These are phyloP conservation scores for Ypsolopha sequella DNA, from an alignment of 2,888 invertebrate species.

Conservation along the genomic window DNA sequence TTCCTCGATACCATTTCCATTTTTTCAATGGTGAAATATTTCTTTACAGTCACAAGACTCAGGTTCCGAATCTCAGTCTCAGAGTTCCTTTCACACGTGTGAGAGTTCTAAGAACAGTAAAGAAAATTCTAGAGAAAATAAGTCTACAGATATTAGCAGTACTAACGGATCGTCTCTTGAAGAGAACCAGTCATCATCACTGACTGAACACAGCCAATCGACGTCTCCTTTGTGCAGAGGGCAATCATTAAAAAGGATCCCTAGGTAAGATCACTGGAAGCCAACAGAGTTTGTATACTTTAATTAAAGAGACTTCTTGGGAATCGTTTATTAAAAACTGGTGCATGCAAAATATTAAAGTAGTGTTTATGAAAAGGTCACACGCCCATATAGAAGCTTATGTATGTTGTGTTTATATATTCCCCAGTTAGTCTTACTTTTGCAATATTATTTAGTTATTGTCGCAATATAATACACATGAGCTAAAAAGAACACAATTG, in stretches of 20 bases:
- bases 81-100: conserved; percentile 60
- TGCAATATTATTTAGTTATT: too few relatives aligned
- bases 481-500: too few relatives aligned
- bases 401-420: too few relatives aligned
- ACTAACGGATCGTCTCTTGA: conserved; percentile 43
- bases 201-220: conserved; percentile 63
- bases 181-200: conserved; percentile 50
- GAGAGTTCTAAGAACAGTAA: conserved; percentile 56
- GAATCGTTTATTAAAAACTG: too few relatives aligned
- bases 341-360: too few relatives aligned
- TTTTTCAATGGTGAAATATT: not conserved
- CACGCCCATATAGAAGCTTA: too few relatives aligned
- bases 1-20: too few relatives aligned
- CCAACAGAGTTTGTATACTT: not conserved
- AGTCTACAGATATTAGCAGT: conserved; percentile 63
- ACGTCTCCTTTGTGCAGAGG: conserved; percentile 70
- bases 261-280: conserved; percentile 26
- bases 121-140: conserved; percentile 43
- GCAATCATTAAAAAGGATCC: conserved; percentile 57
- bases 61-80: conserved; percentile 42
- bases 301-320: too few relatives aligned
- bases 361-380: too few relatives aligned
- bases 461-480: too few relatives aligned
- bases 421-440: too few relatives aligned
- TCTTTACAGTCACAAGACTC: conserved; percentile 43